These are phyloP conservation scores for Leucoptera coffeella DNA, from an alignment of 2,888 invertebrate species.

Conservation along the genomic window DNA sequence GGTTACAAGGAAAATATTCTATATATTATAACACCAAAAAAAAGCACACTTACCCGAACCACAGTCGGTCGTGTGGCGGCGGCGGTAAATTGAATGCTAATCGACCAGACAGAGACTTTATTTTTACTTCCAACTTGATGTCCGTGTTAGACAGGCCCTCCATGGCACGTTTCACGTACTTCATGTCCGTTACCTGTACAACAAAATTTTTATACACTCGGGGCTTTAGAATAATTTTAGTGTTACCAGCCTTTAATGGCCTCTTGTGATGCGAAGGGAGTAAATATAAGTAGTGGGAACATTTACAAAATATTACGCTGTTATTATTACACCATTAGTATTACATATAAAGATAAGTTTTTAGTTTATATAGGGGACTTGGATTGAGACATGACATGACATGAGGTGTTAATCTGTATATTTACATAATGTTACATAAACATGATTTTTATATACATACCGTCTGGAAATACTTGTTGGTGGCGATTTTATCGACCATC, in stretches of 20 bases:
- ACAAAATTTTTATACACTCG: background rate
- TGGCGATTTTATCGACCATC: constrained; percentile 80
- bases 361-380: too few relatives aligned
- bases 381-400: too few relatives aligned
- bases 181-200: constrained; percentile 72
- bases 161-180: constrained; percentile 83
- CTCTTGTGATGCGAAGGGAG: too few relatives aligned
- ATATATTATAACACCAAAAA: too few relatives aligned
- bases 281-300: constrained; percentile 2
- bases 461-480: constrained; percentile 81
- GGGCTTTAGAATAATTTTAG: too few relatives aligned
- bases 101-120: constrained; percentile 71
- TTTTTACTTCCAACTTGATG: constrained; percentile 76
- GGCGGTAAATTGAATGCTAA: constrained; percentile 81
- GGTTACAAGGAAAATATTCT: too few relatives aligned
- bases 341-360: too few relatives aligned
- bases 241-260: too few relatives aligned
- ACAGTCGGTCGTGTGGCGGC: constrained; percentile 84
- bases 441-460: too few relatives aligned
- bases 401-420: too few relatives aligned
- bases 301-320: constrained; percentile 4
- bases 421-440: too few relatives aligned
- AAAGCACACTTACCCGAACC: constrained; percentile 62
- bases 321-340: too few relatives aligned
- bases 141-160: constrained; percentile 87